Evolutionary conservation across 2,888 invertebrate species (phyloP).

Genomic region (Graphium colonna): DNA sequence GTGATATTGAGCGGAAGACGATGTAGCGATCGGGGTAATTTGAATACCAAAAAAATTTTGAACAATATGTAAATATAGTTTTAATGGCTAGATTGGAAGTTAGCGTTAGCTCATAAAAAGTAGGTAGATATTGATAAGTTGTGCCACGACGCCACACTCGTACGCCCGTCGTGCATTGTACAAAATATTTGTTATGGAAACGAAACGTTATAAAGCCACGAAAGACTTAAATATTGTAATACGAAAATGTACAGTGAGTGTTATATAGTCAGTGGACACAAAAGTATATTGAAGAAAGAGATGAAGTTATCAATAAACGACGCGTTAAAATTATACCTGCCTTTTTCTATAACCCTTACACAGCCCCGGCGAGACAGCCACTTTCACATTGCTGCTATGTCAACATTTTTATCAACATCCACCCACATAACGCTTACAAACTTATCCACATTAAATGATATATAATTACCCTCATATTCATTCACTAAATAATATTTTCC

Average conservation of each 20-base stretch:
- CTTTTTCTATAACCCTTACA: conserved; percentile 61
- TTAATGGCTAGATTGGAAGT: conserved; percentile 59
- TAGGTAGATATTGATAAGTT: conserved; percentile 72
- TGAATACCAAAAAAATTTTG: conserved; percentile 79
- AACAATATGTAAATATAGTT: conserved; percentile 79
- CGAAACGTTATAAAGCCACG: conserved; percentile 71
- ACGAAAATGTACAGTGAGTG: conserved; percentile 80
- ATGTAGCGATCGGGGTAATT: conserved; percentile 71
- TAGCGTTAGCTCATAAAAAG: conserved; percentile 63
- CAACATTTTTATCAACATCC: conserved; percentile 11
- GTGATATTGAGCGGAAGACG: conserved; percentile 59
- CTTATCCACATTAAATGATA: neutral
- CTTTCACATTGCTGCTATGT: conserved; percentile 8
- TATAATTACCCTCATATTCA: neutral
- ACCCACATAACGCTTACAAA: conserved; percentile 9
- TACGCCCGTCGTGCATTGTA: conserved; percentile 75
- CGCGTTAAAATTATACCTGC: conserved; percentile 72
- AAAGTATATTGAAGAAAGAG: conserved; percentile 75
- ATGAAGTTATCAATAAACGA: conserved; percentile 79
- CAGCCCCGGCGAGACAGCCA: conserved; percentile 26
- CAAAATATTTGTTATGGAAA: conserved; percentile 78
- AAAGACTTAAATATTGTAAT: conserved; percentile 79
- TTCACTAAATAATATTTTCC: neutral
- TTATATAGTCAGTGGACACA: conserved; percentile 81
- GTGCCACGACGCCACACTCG: conserved; percentile 73